phyloP scores from a whole-genome alignment of 2,888 invertebrate genomes.

The Papilio elwesi region DNA sequence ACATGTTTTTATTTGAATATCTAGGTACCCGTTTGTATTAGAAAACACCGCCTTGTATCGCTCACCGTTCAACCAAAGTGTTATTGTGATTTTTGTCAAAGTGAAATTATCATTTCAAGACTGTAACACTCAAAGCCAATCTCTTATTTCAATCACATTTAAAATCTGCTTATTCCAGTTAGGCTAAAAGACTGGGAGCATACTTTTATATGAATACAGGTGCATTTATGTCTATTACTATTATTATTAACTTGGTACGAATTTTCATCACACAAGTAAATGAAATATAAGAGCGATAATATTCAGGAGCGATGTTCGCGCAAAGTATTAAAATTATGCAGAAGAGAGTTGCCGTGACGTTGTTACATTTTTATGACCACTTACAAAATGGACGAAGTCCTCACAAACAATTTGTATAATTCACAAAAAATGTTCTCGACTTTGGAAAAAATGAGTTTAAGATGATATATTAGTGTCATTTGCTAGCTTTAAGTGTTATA shows the following conservation, averaged over 20 bases:
- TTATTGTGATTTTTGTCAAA: too few relatives aligned
- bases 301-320: slow-evolving; percentile 12
- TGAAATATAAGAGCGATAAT: background rate
- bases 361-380: slow-evolving; percentile 19
- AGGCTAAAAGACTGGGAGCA: too few relatives aligned
- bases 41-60: too few relatives aligned
- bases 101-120: too few relatives aligned
- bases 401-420: slow-evolving; percentile 19
- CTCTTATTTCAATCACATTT: too few relatives aligned
- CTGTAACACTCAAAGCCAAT: too few relatives aligned
- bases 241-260: background rate
- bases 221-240: too few relatives aligned
- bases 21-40: too few relatives aligned
- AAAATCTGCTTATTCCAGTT: too few relatives aligned
- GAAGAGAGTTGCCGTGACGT: slow-evolving; percentile 18
- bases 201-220: too few relatives aligned
- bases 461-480: background rate
- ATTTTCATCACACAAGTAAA: background rate
- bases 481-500: background rate
- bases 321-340: slow-evolving; percentile 14
- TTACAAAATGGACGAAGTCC: slow-evolving; percentile 16
- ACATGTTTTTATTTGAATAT: too few relatives aligned
- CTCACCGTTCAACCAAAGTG: too few relatives aligned
- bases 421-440: slow-evolving; percentile 1
- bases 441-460: background rate